A percentile compares a stretch with the other conserved stretches of the same genome.
phyloP scores from a whole-genome alignment of 2,888 invertebrate genomes.

The Lochmaea capreae region DNA sequence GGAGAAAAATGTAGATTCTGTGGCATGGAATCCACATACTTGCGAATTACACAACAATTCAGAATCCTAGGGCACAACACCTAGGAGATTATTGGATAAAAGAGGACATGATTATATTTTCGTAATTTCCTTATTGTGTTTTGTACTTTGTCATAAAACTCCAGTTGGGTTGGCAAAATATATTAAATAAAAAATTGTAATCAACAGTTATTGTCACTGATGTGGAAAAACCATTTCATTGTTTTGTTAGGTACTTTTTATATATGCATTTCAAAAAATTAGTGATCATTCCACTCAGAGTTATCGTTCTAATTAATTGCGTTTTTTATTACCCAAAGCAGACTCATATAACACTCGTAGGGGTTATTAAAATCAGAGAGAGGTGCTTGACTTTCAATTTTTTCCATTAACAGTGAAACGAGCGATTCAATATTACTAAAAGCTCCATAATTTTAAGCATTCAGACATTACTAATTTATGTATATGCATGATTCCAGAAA shows the following conservation, averaged over 20 bases:
- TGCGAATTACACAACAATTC: too few species aligned
- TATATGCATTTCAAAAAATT: slow-evolving; percentile 2
- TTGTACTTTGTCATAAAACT: background rate
- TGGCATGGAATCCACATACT: too few species aligned
- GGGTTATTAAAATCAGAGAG: slow-evolving; percentile 26
- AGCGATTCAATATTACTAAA: slow-evolving; percentile 35
- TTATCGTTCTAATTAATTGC: slow-evolving; percentile 22
- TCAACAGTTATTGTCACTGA: background rate
- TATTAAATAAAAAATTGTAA: background rate
- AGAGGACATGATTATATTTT: background rate
- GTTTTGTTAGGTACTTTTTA: background rate
- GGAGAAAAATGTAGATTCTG: too few species aligned
- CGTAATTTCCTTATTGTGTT: background rate
- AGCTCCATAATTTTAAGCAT: slow-evolving; percentile 32
- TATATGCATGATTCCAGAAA: slow-evolving; percentile 32
- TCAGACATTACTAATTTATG: slow-evolving; percentile 33
- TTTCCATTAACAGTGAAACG: slow-evolving; percentile 27
- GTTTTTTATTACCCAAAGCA: slow-evolving; percentile 20
- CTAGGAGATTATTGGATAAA: too few species aligned
- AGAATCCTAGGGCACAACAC: too few species aligned
- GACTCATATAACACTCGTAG: slow-evolving; percentile 9
- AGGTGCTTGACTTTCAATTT: slow-evolving; percentile 34
- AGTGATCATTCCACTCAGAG: background rate
- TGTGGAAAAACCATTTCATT: background rate
- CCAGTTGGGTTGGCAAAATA: background rate